phyloP scores from a whole-genome alignment of 2,888 invertebrate species.

The Cosmia pyralina region DNA sequence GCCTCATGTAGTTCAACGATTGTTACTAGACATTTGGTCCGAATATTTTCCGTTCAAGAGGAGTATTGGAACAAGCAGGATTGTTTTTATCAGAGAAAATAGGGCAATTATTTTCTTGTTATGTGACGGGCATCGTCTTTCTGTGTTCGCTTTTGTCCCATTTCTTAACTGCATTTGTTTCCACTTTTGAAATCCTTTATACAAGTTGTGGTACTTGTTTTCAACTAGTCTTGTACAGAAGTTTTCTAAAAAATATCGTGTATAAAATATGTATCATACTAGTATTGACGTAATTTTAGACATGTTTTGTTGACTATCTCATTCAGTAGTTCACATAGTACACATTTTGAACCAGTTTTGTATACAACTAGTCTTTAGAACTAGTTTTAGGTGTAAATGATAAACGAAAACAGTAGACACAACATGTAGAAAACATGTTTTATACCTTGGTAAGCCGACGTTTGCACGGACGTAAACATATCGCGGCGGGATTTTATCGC shows the following conservation, averaged over 20 bases:
- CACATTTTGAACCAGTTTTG: background rate
- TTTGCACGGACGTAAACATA: too few species aligned
- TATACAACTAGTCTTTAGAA: too few species aligned
- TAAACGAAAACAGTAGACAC: background rate
- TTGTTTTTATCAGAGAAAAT: background rate
- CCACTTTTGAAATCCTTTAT: background rate
- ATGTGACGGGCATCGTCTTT: background rate
- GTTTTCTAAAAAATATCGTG: background rate
- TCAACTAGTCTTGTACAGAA: background rate
- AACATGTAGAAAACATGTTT: background rate
- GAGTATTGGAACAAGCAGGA: background rate
- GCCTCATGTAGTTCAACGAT: background rate
- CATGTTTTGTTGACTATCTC: background rate
- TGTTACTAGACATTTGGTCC: background rate
- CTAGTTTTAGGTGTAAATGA: too few species aligned
- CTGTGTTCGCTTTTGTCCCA: background rate
- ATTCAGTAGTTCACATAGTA: background rate
- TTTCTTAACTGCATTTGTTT: background rate
- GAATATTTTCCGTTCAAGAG: background rate
- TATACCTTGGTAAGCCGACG: background rate
- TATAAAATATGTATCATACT: background rate
- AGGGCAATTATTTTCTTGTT: background rate
- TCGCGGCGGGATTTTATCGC: too few species aligned
- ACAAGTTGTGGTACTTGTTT: background rate
- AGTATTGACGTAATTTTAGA: background rate